Percentiles rank a stretch among this genome's conserved stretches.
Evolutionary conservation across 2,113 vertebrate genomes (phyloP).

Genomic region (Mesembrinibis cayennensis): DNA sequence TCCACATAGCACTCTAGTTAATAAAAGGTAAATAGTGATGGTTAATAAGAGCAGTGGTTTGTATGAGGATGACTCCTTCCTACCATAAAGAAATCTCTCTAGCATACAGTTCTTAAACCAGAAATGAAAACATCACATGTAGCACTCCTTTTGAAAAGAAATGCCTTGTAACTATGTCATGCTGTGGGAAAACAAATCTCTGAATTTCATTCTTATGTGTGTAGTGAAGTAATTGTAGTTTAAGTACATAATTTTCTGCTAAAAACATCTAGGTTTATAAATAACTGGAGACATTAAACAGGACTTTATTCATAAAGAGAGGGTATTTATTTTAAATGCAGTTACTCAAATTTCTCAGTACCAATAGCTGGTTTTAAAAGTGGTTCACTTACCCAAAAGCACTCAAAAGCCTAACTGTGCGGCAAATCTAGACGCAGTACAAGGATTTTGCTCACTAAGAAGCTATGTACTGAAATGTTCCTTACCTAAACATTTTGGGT

Average conservation of each 20-base stretch:
- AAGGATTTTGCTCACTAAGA: constrained; percentile 28
- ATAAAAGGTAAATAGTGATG: not conserved
- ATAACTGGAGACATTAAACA: constrained; percentile 46
- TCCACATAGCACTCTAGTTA: not conserved
- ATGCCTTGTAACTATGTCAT: not conserved
- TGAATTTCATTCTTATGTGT: constrained; percentile 33
- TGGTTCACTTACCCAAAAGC: constrained; percentile 6
- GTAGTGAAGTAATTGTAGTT: constrained; percentile 43
- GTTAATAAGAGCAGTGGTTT: not conserved
- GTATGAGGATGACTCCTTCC: not conserved
- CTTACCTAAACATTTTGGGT: constrained; percentile 51
- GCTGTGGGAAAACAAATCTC: constrained; percentile 1
- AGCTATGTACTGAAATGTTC: constrained; percentile 19
- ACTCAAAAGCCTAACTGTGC: constrained; percentile 41
- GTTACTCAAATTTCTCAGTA: constrained; percentile 52
- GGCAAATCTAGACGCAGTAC: constrained; percentile 6
- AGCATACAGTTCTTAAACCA: not conserved
- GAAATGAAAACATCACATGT: constrained; percentile 17
- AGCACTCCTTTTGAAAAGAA: constrained; percentile 1
- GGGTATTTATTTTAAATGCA: constrained; percentile 47
- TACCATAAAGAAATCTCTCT: not conserved
- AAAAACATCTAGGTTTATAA: constrained; percentile 49
- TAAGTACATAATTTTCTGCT: constrained; percentile 36
- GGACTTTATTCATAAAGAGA: constrained; percentile 56
- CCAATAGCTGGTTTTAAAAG: constrained; percentile 25